These are phyloP conservation scores for Dicyrtomina minuta DNA, from an alignment of 2,888 invertebrate species.

Conservation along the genomic window DNA sequence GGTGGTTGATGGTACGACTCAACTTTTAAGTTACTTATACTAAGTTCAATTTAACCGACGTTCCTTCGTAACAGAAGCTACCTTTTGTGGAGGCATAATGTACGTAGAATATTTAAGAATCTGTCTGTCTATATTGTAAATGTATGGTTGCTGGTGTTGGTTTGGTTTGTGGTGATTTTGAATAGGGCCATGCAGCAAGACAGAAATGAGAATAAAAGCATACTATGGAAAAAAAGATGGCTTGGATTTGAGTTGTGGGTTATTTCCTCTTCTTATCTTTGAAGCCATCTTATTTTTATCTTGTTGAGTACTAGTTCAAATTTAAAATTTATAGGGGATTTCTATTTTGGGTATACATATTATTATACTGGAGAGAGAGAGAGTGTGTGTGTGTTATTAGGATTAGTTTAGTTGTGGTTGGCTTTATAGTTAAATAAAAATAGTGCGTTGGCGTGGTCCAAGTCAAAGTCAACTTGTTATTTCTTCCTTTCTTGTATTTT, in stretches of 20 bases:
- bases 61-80: background rate
- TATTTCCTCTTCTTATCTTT: conserved; percentile 18
- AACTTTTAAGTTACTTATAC: too few relatives aligned
- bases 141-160: background rate
- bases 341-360: background rate
- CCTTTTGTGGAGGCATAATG: background rate
- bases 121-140: background rate
- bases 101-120: too few relatives aligned
- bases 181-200: too few relatives aligned
- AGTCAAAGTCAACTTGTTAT: too few relatives aligned
- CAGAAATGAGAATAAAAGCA: background rate
- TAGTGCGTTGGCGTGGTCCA: too few relatives aligned
- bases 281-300: conserved; percentile 28
- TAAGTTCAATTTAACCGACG: conserved; percentile 17
- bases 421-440: background rate
- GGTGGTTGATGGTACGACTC: conserved; percentile 1
- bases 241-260: background rate
- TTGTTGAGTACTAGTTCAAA: conserved; percentile 10
- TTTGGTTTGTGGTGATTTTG: background rate
- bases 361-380: too few relatives aligned
- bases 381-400: too few relatives aligned
- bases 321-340: conserved; percentile 1
- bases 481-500: background rate
- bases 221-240: background rate
- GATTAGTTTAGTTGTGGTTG: too few relatives aligned